phyloP scores from a whole-genome alignment of 2,888 invertebrate species.

The Acanthopleura granulata region DNA sequence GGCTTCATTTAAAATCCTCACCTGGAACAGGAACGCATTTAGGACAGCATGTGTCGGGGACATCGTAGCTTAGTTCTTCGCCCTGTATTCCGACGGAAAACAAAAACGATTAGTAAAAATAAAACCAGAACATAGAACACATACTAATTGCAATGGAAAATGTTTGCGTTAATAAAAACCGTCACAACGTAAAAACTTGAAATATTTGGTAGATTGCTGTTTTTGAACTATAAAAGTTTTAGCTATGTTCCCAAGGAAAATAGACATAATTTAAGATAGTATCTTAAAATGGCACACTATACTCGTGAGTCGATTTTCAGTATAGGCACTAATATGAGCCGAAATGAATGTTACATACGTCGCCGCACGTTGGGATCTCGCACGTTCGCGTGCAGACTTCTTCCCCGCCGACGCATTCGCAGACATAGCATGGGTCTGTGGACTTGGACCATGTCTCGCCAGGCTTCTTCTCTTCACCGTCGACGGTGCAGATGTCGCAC shows the following conservation, averaged over 20 bases:
- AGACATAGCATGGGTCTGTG: background rate
- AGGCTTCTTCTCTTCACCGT: background rate
- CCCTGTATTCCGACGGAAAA: background rate
- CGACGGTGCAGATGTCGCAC: background rate
- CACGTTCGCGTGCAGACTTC: slow-evolving; percentile 12
- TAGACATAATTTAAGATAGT: no score
- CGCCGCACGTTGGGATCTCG: background rate
- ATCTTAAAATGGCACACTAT: no score
- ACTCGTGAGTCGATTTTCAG: no score
- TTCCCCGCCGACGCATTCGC: slow-evolving; percentile 12
- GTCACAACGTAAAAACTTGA: no score
- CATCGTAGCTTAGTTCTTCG: slow-evolving; percentile 17
- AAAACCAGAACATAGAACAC: no score
- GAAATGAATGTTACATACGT: background rate
- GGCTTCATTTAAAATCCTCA: background rate
- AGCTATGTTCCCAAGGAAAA: no score
- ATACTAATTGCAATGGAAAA: no score
- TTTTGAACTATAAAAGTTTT: no score
- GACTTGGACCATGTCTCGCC: slow-evolving; percentile 10
- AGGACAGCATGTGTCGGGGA: slow-evolving; percentile 1
- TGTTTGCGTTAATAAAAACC: no score
- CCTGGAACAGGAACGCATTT: slow-evolving; percentile 13
- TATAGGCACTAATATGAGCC: background rate
- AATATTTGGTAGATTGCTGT: no score
- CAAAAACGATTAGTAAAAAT: background rate